phyloP scores from a whole-genome alignment of 2,797 vertebrate genomes.

The Chrysocyon brachyurus region DNA sequence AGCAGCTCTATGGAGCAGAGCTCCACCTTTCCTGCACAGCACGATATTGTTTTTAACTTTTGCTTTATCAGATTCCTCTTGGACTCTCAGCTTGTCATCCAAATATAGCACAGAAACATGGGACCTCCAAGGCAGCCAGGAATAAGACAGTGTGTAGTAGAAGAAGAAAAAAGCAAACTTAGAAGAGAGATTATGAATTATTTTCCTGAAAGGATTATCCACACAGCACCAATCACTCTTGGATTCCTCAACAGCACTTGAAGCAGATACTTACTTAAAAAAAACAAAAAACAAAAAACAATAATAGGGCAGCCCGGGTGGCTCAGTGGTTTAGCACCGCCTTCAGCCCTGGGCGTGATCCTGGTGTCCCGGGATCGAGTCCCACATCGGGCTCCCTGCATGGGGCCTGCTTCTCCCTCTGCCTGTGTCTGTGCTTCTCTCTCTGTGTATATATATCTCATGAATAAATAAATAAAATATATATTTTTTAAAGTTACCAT shows the following conservation, averaged over 20 bases:
- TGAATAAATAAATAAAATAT: too few species aligned
- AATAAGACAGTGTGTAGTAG: background rate
- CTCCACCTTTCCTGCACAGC: background rate
- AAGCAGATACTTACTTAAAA: background rate
- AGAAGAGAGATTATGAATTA: background rate
- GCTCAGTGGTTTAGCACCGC: too few species aligned
- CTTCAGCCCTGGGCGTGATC: too few species aligned
- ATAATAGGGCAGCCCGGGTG: too few species aligned
- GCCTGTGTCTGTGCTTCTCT: too few species aligned
- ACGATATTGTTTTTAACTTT: background rate
- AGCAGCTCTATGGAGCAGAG: background rate
- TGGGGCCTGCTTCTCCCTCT: too few species aligned
- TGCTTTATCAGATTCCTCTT: background rate
- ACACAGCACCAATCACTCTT: background rate
- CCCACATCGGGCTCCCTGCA: too few species aligned
- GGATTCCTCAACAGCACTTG: constrained; percentile 27
- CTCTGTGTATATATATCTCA: too few species aligned
- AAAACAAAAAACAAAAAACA: too few species aligned
- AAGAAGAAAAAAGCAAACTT: background rate
- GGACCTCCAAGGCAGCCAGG: background rate
- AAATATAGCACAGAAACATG: constrained; percentile 16
- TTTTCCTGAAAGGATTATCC: constrained; percentile 14
- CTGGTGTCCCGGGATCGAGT: too few species aligned
- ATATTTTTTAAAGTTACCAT: constrained; percentile 32
- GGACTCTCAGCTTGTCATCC: background rate